phyloP scores from a whole-genome alignment of 1,140 invertebrate species.

The Ips typographus region DNA sequence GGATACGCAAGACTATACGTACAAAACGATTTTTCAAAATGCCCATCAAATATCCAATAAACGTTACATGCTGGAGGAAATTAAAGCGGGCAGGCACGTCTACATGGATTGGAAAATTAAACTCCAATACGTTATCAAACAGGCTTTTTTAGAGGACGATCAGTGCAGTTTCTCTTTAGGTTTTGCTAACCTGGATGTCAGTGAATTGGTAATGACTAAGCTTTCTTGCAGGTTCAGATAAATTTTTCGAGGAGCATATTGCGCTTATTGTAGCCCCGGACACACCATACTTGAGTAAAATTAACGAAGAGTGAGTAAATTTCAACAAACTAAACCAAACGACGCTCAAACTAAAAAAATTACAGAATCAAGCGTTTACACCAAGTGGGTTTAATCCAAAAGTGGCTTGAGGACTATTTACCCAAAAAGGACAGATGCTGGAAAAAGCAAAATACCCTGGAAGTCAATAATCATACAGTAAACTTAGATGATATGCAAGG shows the following conservation, averaged over 20 bases:
- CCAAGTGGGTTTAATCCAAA: slow-evolving; percentile 79
- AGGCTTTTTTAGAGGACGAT: slow-evolving; percentile 61
- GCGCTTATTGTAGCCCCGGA: slow-evolving; percentile 70
- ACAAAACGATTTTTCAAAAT: slow-evolving; percentile 26
- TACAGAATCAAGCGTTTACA: slow-evolving; percentile 74
- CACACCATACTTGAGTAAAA: slow-evolving; percentile 71
- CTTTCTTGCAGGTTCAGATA: slow-evolving; percentile 53
- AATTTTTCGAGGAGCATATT: slow-evolving; percentile 78
- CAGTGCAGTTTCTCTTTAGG: slow-evolving; percentile 71
- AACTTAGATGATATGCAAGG: slow-evolving; percentile 88
- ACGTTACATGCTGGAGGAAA: slow-evolving; percentile 58
- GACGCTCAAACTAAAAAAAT: slow-evolving; percentile 1
- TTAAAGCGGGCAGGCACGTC: slow-evolving; percentile 67
- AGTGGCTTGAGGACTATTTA: slow-evolving; percentile 77
- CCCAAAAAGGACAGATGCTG: slow-evolving; percentile 80
- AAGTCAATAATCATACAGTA: slow-evolving; percentile 80
- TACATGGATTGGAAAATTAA: slow-evolving; percentile 81
- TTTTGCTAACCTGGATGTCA: slow-evolving; percentile 40
- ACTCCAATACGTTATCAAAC: slow-evolving; percentile 68
- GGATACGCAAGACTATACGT: slow-evolving; percentile 55
- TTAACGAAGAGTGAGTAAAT: slow-evolving; percentile 62
- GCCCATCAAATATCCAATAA: slow-evolving; percentile 55
- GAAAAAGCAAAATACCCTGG: slow-evolving; percentile 59
- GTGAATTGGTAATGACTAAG: neutral
- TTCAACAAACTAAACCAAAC: slow-evolving; percentile 3